Percentiles rank a stretch among this genome's conserved stretches.
Evolutionary conservation across 2,888 invertebrate genomes (phyloP).

Genomic region (Scaptomyza flava): DNA sequence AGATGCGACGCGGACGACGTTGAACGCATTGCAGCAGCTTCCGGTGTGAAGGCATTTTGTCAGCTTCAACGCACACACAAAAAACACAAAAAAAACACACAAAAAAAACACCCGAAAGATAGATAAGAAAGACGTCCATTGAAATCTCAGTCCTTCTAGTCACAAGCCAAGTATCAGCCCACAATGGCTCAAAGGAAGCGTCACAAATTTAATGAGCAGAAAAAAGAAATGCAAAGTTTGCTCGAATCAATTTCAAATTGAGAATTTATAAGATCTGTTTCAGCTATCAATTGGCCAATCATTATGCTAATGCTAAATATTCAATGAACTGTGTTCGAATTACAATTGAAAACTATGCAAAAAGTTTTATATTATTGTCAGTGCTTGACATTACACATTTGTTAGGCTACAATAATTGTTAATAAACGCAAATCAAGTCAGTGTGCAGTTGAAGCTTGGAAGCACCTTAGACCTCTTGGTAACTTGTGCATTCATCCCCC

Average conservation of each 20-base stretch:
- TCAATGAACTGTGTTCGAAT: constrained; percentile 46
- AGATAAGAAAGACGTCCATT: constrained; percentile 24
- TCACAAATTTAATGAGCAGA: not conserved
- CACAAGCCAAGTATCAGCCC: not conserved
- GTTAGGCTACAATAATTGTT: too few relatives aligned
- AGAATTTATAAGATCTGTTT: not conserved
- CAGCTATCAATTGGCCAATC: constrained; percentile 6
- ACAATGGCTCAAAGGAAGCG: constrained; percentile 11
- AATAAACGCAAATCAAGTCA: too few relatives aligned
- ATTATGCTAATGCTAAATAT: constrained; percentile 35
- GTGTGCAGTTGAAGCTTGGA: too few relatives aligned
- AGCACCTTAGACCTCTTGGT: too few relatives aligned
- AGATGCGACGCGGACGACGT: constrained; percentile 55
- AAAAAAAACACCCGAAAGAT: not conserved
- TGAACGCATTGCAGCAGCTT: constrained; percentile 75
- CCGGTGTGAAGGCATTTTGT: constrained; percentile 79
- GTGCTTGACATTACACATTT: too few relatives aligned
- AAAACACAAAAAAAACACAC: not conserved
- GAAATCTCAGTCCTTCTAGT: not conserved
- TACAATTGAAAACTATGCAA: constrained; percentile 27
- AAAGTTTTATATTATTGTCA: constrained; percentile 1
- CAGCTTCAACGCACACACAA: constrained; percentile 58
- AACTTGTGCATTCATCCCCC: too few relatives aligned
- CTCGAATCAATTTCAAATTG: not conserved
- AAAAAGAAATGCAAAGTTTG: not conserved